Base-by-base conservation (phyloP, 2,797 vertebrate species). In the Cephalopachus bancanus region DNA sequence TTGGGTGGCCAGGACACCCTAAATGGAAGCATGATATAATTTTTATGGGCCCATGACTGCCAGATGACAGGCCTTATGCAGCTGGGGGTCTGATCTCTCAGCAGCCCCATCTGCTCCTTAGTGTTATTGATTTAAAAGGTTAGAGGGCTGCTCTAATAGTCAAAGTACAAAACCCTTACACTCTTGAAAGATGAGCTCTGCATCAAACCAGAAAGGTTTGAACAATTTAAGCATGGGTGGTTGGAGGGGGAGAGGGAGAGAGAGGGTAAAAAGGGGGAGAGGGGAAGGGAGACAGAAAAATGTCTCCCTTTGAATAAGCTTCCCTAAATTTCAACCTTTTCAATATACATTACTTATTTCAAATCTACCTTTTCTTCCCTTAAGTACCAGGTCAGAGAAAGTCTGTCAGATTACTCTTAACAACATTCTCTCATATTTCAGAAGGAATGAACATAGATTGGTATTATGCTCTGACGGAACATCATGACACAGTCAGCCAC, bases 341-440 rank as follows among this genome's bases (percentile, higher is more conserved):
- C 44, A 91, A 64, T 65, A 30, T 60, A 69, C 49, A 69, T 11
- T 9, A 62, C 60, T 91, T 44, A 44, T 17, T 74, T 57, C 37
- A 64, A 75, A 81, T 81, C 59, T 75, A 26, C 59, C n/a, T 91
- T 74, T 59, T 79, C 49, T 96, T 86, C 69, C 49, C 90, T 83
- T 55, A 83, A 60, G 17, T 79, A n/a, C 24, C 69, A 96, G 37
- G 28, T 17, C 28, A 65, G 81, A 92, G 79, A 93, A 88, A 76
- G 64, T 37, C 12, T 78, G 3, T 28, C 88, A 83, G 51, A 65
- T 19, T 57, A 15, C 5, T 89, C 59, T 86, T 44, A 59, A 65
- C 75, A 89, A 49, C 44, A 83, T 75, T 83, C n/a, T 60, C 79
- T 62, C 3, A 67, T 20, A 20, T 30, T 17, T 71, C 62, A 79